These are phyloP conservation scores for Mercenaria mercenaria DNA, from an alignment of 1,140 invertebrate species.

Conservation along the genomic window DNA sequence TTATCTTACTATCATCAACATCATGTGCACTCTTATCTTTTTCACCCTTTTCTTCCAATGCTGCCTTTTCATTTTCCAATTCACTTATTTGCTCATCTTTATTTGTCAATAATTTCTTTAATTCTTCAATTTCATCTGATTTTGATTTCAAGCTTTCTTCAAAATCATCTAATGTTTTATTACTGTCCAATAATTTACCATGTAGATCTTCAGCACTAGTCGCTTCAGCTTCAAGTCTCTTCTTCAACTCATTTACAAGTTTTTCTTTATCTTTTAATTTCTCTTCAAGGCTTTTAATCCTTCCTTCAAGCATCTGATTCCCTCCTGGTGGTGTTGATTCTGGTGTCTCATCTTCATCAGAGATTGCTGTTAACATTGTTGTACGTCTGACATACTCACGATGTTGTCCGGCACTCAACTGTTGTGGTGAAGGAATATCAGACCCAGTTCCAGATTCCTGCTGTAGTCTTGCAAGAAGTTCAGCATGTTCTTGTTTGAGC, in stretches of 20 bases:
- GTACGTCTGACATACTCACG: conserved; percentile 72
- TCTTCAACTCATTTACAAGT: conserved; percentile 65
- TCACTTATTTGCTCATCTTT: conserved; percentile 65
- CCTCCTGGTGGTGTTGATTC: conserved; percentile 28
- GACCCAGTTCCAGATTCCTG: not conserved
- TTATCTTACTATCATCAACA: conserved; percentile 45
- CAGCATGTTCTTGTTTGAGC: conserved; percentile 56
- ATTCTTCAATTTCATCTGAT: conserved; percentile 69
- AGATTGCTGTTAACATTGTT: conserved; percentile 69
- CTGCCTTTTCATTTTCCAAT: conserved; percentile 70
- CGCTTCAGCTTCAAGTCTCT: conserved; percentile 58
- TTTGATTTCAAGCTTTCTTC: conserved; percentile 60
- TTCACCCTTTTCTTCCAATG: conserved; percentile 71
- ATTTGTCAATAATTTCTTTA: conserved; percentile 57
- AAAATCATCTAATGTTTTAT: conserved; percentile 53
- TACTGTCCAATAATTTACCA: conserved; percentile 53
- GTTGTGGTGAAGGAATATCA: conserved; percentile 16
- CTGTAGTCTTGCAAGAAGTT: conserved; percentile 47
- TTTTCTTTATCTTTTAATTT: conserved; percentile 62
- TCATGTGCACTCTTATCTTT: conserved; percentile 62
- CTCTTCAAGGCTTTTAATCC: conserved; percentile 49
- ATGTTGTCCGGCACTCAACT: conserved; percentile 28
- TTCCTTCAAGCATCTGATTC: conserved; percentile 52
- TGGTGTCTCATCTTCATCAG: conserved; percentile 67
- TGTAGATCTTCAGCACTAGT: conserved; percentile 59